Evolutionary conservation across 2,113 vertebrate species (phyloP), one percentile per base, ranked within the genome.

Genomic region (Apus apus): DNA sequence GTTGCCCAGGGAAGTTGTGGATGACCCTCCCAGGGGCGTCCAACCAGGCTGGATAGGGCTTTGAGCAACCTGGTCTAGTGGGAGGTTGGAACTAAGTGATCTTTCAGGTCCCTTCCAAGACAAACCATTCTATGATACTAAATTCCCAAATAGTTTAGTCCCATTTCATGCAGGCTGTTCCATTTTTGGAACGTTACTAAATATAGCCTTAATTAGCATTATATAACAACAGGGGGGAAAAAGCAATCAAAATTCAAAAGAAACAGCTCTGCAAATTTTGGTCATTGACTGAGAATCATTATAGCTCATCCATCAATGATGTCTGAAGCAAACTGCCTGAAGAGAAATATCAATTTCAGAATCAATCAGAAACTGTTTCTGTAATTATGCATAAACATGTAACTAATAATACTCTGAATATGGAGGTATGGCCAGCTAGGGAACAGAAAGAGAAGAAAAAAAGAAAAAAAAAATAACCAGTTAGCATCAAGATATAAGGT

Each of bases 161-260:
- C 29, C 16, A 65, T 26, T 93, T 90, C 21, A 92, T 5, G 68
- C 8, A 62, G 60, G 54, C 77, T 89, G 84, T 73, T 95, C 85
- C 30, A 57, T 73, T 92, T 92, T 73, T 74, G 74, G 66, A 68
- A 85, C 10, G 53, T 57, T 75, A 62, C 64, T 84, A 94, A 96
- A 91, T 75, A 66, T 60, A 83, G 18, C 11, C 34, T 73, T 94
- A 83, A 93, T 86, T 76, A 94, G 48, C 29, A 84, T 86, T 94
- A 91, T 53, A 43, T 72, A 91, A 94, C 23, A 72, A 29, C 8
- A 53, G 29, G 8, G 20, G 18, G 29, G 8, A 30, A 19, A 19
- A 53, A 45, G 4, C 16, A 65, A 85, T 7, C 1, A 72, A 72
- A 91, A 71, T 45, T 38, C 20, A 89, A 78, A 77, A 74, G 64